Percentiles rank a stretch among this genome's conserved stretches.
Evolutionary conservation across 2,797 vertebrate species (phyloP).

Genomic region (Erpetoichthys calabaricus): DNA sequence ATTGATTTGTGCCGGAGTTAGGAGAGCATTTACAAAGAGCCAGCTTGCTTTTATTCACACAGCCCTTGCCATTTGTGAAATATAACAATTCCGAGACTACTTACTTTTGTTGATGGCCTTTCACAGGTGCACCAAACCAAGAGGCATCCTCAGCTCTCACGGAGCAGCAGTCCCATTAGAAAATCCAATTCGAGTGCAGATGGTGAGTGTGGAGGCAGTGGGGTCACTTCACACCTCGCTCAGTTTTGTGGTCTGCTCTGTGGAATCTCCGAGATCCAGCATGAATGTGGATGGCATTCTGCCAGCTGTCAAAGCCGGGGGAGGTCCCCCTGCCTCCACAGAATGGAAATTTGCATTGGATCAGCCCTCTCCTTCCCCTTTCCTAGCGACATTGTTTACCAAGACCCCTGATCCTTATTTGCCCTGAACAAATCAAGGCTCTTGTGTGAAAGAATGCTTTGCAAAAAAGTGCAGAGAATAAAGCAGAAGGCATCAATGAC

Average conservation of each 20-base stretch:
- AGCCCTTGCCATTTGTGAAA: slow-evolving; percentile 1
- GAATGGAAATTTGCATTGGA: slow-evolving; percentile 57
- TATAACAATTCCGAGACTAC: slow-evolving; percentile 7
- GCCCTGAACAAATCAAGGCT: slow-evolving; percentile 50
- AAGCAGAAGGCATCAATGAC: slow-evolving; percentile 12
- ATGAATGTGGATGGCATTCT: slow-evolving; percentile 22
- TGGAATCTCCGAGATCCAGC: slow-evolving; percentile 4
- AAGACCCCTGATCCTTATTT: slow-evolving; percentile 48
- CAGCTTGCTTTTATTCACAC: neutral
- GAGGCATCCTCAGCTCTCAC: slow-evolving; percentile 13
- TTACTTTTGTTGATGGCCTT: slow-evolving; percentile 4
- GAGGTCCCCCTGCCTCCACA: slow-evolving; percentile 36
- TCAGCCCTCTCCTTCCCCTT: slow-evolving; percentile 53
- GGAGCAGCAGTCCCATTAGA: neutral
- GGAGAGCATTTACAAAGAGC: too few species aligned
- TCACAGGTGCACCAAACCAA: slow-evolving; percentile 37
- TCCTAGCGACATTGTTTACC: slow-evolving; percentile 55
- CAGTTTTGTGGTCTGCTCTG: slow-evolving; percentile 2
- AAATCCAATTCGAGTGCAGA: too few species aligned
- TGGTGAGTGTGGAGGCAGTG: too few species aligned
- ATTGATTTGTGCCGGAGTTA: too few species aligned
- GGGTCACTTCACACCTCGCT: neutral
- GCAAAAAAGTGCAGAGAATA: slow-evolving; percentile 6
- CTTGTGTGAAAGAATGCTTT: slow-evolving; percentile 26
- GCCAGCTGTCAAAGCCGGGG: slow-evolving; percentile 30